Percentiles rank a stretch among this genome's conserved stretches.
Evolutionary conservation across 2,113 vertebrate species (phyloP).

Genomic region (Cephalopholis sonnerati): DNA sequence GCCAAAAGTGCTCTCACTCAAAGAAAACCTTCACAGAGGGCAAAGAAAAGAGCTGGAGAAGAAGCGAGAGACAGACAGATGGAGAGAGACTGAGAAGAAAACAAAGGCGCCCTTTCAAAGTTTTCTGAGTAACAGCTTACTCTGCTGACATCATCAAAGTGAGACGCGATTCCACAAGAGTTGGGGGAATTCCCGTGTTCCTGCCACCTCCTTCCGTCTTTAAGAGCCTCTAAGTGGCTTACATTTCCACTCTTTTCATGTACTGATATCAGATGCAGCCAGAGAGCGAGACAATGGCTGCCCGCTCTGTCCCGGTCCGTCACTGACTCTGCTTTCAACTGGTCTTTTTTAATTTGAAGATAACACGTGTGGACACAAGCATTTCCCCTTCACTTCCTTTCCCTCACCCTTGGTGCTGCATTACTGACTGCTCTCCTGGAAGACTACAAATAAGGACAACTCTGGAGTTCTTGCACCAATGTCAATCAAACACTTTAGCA

Average conservation of each 20-base stretch:
- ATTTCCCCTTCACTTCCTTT: slow-evolving; percentile 9
- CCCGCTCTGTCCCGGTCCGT: slow-evolving; percentile 14
- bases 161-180: slow-evolving; percentile 60
- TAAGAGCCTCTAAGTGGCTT: slow-evolving; percentile 52
- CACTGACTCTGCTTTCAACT: slow-evolving; percentile 37
- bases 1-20: slow-evolving; percentile 46
- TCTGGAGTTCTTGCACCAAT: background rate
- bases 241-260: slow-evolving; percentile 65
- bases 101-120: slow-evolving; percentile 75
- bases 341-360: slow-evolving; percentile 22
- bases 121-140: slow-evolving; percentile 51
- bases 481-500: background rate
- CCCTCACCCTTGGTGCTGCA: slow-evolving; percentile 12
- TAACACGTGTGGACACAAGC: slow-evolving; percentile 1
- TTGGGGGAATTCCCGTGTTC: slow-evolving; percentile 64
- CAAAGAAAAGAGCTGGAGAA: slow-evolving; percentile 39
- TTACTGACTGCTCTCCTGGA: background rate
- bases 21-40: slow-evolving; percentile 54
- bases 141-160: slow-evolving; percentile 80
- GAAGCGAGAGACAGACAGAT: slow-evolving; percentile 28
- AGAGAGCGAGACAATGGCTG: slow-evolving; percentile 12
- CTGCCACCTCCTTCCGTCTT: slow-evolving; percentile 54
- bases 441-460: background rate
- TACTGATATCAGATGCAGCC: slow-evolving; percentile 52
- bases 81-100: slow-evolving; percentile 33